phyloP scores from a whole-genome alignment of 53 echinoderm and acorn worm genomes.

The Paracentrotus lividus region DNA sequence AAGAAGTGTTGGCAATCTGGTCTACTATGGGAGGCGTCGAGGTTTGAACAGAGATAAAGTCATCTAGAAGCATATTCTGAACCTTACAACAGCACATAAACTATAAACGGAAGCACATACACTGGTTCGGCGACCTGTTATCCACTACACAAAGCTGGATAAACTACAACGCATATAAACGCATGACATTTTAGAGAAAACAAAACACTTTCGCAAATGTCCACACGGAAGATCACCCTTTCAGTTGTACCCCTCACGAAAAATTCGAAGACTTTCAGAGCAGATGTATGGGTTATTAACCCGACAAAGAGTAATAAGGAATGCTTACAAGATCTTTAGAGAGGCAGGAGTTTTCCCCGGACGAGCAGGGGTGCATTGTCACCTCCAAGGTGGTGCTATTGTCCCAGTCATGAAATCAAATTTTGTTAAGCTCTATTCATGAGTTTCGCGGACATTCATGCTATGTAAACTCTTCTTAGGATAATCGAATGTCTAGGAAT shows the following conservation, averaged over 20 bases:
- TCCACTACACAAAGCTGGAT: not conserved
- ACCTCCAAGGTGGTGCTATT: slow-evolving; percentile 18
- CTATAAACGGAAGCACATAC: slow-evolving; percentile 30
- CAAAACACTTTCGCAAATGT: not conserved
- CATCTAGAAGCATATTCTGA: slow-evolving; percentile 39
- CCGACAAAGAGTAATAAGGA: not conserved
- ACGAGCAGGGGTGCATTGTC: not conserved
- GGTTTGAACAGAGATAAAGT: not conserved
- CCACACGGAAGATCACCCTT: not conserved
- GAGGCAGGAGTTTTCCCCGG: not conserved
- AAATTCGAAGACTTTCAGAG: not conserved
- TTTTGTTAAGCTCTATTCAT: slow-evolving; percentile 53
- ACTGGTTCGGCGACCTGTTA: not conserved
- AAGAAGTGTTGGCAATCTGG: slow-evolving; percentile 35
- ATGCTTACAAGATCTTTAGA: slow-evolving; percentile 1
- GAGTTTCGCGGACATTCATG: slow-evolving; percentile 41
- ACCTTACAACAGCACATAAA: slow-evolving; percentile 12
- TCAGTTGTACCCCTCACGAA: not conserved
- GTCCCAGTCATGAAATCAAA: not conserved
- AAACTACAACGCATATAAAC: slow-evolving; percentile 17
- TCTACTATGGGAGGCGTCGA: slow-evolving; percentile 6
- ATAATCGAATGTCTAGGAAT: slow-evolving; percentile 41
- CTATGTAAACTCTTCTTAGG: slow-evolving; percentile 27
- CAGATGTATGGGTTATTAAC: slow-evolving; percentile 27
- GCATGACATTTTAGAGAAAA: not conserved